phyloP scores from a whole-genome alignment of 2,797 vertebrate species.

The Halcyon badia region DNA sequence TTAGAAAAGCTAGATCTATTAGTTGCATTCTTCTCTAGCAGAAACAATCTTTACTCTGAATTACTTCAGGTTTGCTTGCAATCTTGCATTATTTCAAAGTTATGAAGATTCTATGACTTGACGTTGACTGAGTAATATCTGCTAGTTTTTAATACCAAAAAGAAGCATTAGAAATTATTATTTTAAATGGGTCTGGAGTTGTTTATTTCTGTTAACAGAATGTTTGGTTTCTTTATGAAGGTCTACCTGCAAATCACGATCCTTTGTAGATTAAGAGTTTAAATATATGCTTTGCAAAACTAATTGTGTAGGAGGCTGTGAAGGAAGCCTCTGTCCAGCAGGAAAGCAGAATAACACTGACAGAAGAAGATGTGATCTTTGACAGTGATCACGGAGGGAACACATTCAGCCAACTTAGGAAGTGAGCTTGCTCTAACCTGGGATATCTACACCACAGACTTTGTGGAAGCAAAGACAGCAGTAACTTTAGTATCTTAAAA shows the following conservation, averaged over 20 bases:
- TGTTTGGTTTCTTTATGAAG: background rate
- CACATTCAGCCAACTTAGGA: background rate
- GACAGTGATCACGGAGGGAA: background rate
- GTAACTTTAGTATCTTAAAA: background rate
- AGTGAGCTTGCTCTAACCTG: background rate
- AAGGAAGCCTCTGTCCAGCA: background rate
- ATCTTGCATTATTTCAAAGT: background rate
- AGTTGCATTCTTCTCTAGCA: background rate
- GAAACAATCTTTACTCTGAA: background rate
- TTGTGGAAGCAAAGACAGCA: background rate
- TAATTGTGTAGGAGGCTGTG: background rate
- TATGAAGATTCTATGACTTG: background rate
- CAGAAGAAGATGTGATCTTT: background rate
- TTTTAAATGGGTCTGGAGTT: background rate
- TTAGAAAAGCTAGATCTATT: background rate
- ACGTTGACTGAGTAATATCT: background rate
- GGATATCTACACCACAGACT: fast-evolving
- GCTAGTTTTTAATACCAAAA: background rate
- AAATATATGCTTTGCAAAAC: background rate
- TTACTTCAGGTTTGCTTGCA: background rate
- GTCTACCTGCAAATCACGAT: background rate
- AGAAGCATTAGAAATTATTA: background rate
- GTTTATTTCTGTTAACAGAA: background rate
- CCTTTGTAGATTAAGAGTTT: background rate
- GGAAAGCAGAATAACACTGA: background rate